Base-by-base conservation (phyloP, 2,797 vertebrate genomes). In the Hemibagrus guttatus region DNA sequence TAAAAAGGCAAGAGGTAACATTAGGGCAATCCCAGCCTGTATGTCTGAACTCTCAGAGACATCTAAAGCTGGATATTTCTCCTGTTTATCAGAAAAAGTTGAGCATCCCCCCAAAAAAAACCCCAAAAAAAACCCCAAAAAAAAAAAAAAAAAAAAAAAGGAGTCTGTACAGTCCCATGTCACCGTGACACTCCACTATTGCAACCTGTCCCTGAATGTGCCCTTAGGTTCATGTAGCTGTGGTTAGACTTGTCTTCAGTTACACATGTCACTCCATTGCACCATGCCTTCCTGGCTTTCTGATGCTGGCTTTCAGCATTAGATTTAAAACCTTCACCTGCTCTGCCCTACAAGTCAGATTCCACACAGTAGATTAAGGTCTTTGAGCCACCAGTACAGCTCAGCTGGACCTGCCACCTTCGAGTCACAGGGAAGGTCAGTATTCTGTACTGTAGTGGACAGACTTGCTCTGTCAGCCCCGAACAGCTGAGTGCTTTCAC, bases 271-370 rank as follows among this genome's bases (percentile, higher is more conserved):
- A 81, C 58, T 81, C 26, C 39, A 17, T 81, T 64, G 59, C 79
- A 46, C 23, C 59, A 81, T 49, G 49, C 59, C 39, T 35, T 46
- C 8, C 26, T 19, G 59, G 39, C 59, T 63, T 28, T 23, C 54
- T 56, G 63, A 23, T 31, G 78, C 58, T 63, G 58, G n/a, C n/a
- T n/a, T n/a, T 63, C 58, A 64, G 79, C 59, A 64, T 35, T 81
- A 81, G 79, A 81, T 81, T 64, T 81, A 64, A 81, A 81, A 81
- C n/a, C 42, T 64, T 64, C 39, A 52, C 39, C 79, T 49, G 35
- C 35, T 61, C 58, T 80, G 76, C 54, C 78, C 31, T 39, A 39
- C 59, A 64, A 64, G 79, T 49, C 56, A n/a, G 13, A 63, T 49
- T 63, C 39, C 58, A 64, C 23, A 46, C 31, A 63, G 39, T 81